Base-by-base conservation (phyloP, 1,140 invertebrate genomes). In the Eufriesea mexicana region DNA sequence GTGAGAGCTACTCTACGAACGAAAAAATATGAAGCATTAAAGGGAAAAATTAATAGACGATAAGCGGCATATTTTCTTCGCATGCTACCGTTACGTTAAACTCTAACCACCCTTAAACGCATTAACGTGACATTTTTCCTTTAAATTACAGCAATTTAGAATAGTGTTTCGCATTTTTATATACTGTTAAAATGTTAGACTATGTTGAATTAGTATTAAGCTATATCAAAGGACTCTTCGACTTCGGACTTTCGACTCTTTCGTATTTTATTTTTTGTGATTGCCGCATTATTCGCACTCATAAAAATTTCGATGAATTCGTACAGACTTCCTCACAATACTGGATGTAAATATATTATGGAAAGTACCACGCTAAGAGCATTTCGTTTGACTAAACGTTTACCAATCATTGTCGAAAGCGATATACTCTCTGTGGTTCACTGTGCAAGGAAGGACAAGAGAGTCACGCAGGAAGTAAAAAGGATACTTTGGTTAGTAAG, bases 401-500 rank as follows among this genome's bases (percentile, higher is more conserved):
- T 49, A 25, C 47, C 54, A 61, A 61, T 61, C 55, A 54, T 49
- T 42, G 14, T 47, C 23, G 55, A 78, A 88, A 77, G 23, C 80
- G 87, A 88, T 71, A 89, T 75, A 77, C 70, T 87, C 84, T 83
- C 84, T 89, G 80, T 86, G 80, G 82, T 85, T 79, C 75, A 77
- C 70, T 67, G 71, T 76, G 75, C 73, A 51, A 77, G 72, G 79
- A 76, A n/a, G 84, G 86, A 72, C 45, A 77, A 79, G 67, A 85
- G n/a, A 71, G 64, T 77, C 75, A 76, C 70, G 79, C 62, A 85
- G 85, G 84, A 88, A 82, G 79, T 77, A 70, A 74, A 80, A 85
- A 77, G 86, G 76, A 86, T 70, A 84, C 83, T 91, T 91, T 68
- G 89, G 91, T 93, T 92, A 93, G 91, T 92, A 91, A 91, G 91